Evolutionary conservation across 35 echinoderm and acorn worm species (phyloP), one percentile per base, ranked within the genome.

Genomic region (Eucidaris tribuloides): DNA sequence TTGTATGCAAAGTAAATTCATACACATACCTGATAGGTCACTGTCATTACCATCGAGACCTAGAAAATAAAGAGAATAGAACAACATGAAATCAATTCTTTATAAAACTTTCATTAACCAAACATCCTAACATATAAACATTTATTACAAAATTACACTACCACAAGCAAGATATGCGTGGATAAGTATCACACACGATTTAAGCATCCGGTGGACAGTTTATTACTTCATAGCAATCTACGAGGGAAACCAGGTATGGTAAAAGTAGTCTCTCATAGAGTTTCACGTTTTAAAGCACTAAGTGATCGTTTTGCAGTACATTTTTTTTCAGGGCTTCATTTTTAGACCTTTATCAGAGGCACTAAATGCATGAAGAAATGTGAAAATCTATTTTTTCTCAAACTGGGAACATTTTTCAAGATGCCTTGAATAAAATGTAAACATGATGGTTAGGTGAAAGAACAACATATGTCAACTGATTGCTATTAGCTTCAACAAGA

Each of bases 31-130:
- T 58, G 89, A 91, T 58, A 80, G 13, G 17, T 91, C 89, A 68
- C 81, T 63, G 3, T 91, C 89, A 91, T 85, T 63, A 22, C 52
- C 74, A 66, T 91, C 89, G 36, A 91, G 62, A 39, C 89, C 89
- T 91, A 42, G 22, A 79, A 9, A 88, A 38, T 33, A 61, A 9
- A 45, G 18, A 0, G 60, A 38, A 38, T 14, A 85, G 13, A 17
- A 31, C 29, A 42, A 42, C n/a, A 68, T 7, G 30, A 45, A 19
- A 18, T 45, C 33, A 38, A 19, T 50, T 19, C 13, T 9, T 78
- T 41, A 46, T 19, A 38, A 43, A 20, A 11, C 23, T 50, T 14
- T n/a, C 15, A 46, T 43, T 78, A 46, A 1, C 0, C 9, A 19
- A 9, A 32, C 27, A 28, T 79, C 15, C 39, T 0, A 46, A 27